Conservation (phyloP, 2,888 invertebrate genomes). For the Phengaris alcon region DNA sequence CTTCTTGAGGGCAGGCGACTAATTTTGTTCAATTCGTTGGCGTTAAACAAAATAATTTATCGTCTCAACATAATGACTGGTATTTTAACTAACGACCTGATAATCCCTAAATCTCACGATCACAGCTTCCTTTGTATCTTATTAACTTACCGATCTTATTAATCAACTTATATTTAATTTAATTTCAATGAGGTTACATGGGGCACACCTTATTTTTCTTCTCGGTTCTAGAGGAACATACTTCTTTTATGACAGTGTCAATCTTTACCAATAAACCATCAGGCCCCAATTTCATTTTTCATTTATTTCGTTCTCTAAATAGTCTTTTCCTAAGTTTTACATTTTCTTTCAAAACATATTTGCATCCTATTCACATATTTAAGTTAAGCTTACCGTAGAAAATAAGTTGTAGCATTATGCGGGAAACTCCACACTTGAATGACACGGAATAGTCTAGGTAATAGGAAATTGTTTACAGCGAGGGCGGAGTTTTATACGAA, state of each 20-base stretch:
- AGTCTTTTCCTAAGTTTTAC: neutral
- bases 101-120: conserved; percentile 2
- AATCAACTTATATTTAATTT: neutral
- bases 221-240: too few relatives aligned
- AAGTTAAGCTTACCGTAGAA: neutral
- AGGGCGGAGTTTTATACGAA: conserved; percentile 16
- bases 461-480: conserved; percentile 24
- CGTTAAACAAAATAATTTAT: conserved; percentile 22
- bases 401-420: neutral
- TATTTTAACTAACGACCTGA: conserved; percentile 18
- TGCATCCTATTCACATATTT: neutral
- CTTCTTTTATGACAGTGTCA: too few relatives aligned
- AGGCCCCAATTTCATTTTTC: too few relatives aligned
- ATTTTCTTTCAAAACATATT: neutral
- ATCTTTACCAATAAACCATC: too few relatives aligned
- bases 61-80: neutral
- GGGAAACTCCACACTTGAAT: neutral
- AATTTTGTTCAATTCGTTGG: conserved; percentile 13
- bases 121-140: neutral
- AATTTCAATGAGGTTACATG: neutral
- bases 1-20: conserved; percentile 12
- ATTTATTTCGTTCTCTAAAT: neutral
- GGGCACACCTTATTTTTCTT: too few relatives aligned
- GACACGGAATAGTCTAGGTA: conserved; percentile 19
- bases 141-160: neutral